Evolutionary conservation across 30 jellyfish, hydroid and myxozoan genomes (phyloP).

Genomic region (Rhopilema esculentum): DNA sequence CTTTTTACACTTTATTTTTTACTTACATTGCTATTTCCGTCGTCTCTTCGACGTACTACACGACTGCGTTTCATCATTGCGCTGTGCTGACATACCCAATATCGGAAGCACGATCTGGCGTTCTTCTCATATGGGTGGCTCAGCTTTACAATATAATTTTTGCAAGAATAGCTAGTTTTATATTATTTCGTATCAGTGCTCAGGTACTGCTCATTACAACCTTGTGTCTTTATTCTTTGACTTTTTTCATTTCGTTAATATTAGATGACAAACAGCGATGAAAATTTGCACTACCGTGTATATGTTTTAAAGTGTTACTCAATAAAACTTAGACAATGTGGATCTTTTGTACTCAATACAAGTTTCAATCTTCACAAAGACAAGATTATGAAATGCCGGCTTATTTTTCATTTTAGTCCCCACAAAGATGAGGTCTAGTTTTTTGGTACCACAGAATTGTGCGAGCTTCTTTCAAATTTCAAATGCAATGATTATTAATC

Average conservation of each 20-base stretch:
- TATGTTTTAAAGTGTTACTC: too few relatives aligned
- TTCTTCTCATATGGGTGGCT: conserved; percentile 53
- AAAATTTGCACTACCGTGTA: too few relatives aligned
- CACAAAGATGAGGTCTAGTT: too few relatives aligned
- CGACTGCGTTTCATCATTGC: conserved; percentile 88
- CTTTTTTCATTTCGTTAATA: conserved; percentile 12
- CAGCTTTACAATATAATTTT: conserved; percentile 45
- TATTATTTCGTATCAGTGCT: conserved; percentile 4
- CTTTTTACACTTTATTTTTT: conserved; percentile 13
- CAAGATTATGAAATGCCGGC: too few relatives aligned
- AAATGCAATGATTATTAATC: too few relatives aligned
- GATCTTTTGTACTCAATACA: too few relatives aligned
- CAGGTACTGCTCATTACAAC: neutral
- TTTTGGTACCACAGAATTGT: too few relatives aligned
- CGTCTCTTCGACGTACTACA: conserved; percentile 69
- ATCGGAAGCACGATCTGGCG: conserved; percentile 66
- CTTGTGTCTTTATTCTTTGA: neutral
- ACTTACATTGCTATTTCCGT: conserved; percentile 27
- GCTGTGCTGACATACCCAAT: conserved; percentile 78
- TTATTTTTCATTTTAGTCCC: too few relatives aligned
- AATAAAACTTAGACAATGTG: too few relatives aligned
- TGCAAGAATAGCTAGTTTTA: conserved; percentile 33
- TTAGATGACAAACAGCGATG: neutral
- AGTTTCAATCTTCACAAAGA: too few relatives aligned
- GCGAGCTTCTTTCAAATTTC: too few relatives aligned